A percentile compares a stretch with the other conserved stretches of the same genome.
Conservation (phyloP, 2,113 vertebrate genomes). For the Phylloscopus trochilus region DNA sequence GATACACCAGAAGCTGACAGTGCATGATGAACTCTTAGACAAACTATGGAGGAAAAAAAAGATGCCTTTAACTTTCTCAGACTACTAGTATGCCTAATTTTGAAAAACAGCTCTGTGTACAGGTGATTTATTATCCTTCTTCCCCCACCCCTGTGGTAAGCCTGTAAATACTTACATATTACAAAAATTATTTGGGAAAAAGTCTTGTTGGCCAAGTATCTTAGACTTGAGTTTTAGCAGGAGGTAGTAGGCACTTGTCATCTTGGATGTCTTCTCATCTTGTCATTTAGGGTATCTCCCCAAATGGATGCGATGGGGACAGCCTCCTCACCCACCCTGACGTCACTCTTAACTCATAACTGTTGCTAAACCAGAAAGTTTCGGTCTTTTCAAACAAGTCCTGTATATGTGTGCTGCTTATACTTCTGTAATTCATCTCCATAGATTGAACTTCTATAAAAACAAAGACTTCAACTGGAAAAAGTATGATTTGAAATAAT, state of each 20-base stretch:
- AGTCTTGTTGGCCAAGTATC: background rate
- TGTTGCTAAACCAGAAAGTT: background rate
- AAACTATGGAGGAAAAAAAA: background rate
- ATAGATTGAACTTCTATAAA: background rate
- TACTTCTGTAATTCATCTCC: background rate
- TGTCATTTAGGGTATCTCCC: background rate
- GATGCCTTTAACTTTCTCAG: background rate
- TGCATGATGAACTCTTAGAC: background rate
- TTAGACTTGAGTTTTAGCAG: background rate
- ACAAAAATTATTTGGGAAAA: background rate
- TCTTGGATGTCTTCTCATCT: background rate
- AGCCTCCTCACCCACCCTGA: background rate
- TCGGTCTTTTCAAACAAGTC: background rate
- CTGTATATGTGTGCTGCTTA: background rate
- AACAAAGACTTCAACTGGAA: background rate
- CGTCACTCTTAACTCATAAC: background rate
- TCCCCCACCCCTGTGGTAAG: background rate
- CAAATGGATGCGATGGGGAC: background rate
- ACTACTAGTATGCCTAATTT: background rate
- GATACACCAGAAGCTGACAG: background rate
- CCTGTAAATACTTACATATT: background rate
- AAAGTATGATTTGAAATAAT: background rate
- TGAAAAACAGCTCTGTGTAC: background rate
- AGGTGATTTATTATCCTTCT: background rate
- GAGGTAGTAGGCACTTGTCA: background rate